Base-by-base conservation (phyloP, 2,888 invertebrate species). In the Operophtera brumata region DNA sequence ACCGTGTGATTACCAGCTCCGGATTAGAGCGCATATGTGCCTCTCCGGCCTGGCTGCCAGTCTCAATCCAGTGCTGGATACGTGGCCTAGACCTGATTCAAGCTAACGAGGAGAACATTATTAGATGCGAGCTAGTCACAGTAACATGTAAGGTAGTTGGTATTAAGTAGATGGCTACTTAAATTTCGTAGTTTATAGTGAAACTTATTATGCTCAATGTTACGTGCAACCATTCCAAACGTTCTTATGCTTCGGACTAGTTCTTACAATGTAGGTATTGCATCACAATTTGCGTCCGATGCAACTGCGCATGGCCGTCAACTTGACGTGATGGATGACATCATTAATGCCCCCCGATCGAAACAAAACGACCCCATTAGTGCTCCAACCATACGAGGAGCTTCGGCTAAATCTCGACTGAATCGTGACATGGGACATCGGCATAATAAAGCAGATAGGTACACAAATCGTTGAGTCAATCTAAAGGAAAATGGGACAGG, bases 311-410 rank as follows among this genome's bases (percentile, higher is more conserved):
- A 61, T 53, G 59, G 65, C 74, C 76, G 82, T 82, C 84, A 74
- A 78, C 75, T 78, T 78, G 76, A 62, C 75, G 70, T 84, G 84
- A 85, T 84, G 75, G 82, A 84, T 84, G 81, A 82, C 80, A 79
- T 82, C 81, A 83, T 84, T 84, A 84, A 73, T 77, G 69, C 70
- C 61, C 66, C 73, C 71, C 76, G 78, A 77, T 77, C 73, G 67
- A 68, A 74, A 73, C 79, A 78, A 81, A 80, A 80, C 78, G 73
- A 70, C 73, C 65, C 73, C 73, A 67, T 72, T 70, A 73, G 67
- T 65, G 71, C 44, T 66, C 65, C 61, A 66, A 69, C 74, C 69
- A 70, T 72, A 67, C 60, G 54, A 57, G 45, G 51, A 57, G 62
- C 59, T 58, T 41, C 47, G 46, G 36, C 47, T 51, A 47, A 57